A percentile compares a stretch with the other conserved stretches of the same genome.
Conservation (phyloP, 1,140 invertebrate species). For the Saxidomus purpurata region DNA sequence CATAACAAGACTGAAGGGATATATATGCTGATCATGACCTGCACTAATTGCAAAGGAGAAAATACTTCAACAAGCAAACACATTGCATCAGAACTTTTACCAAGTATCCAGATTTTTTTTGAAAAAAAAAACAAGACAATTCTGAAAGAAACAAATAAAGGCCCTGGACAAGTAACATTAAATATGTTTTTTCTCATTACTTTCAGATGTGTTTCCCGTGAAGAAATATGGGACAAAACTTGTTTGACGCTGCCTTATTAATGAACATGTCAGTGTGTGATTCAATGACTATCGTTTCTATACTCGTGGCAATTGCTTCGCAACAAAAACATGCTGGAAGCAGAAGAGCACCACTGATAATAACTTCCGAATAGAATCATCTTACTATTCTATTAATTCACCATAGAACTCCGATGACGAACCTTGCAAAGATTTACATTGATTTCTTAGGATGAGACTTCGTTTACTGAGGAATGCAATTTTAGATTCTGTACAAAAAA, state of each 20-base stretch:
- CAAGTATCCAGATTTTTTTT: too few species aligned
- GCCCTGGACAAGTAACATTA: too few species aligned
- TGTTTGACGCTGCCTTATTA: background rate
- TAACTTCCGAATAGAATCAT: background rate
- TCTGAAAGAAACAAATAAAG: too few species aligned
- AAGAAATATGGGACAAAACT: background rate
- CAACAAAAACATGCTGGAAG: background rate
- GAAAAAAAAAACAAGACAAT: too few species aligned
- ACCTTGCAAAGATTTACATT: background rate
- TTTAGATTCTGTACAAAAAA: background rate
- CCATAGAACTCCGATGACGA: background rate
- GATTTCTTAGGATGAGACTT: background rate
- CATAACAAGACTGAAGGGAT: too few species aligned
- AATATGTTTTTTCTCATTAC: background rate
- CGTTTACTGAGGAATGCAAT: background rate
- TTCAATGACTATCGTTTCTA: background rate
- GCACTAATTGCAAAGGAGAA: too few species aligned
- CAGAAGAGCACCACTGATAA: background rate
- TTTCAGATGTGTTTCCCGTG: background rate
- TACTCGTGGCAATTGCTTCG: background rate
- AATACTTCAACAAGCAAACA: too few species aligned
- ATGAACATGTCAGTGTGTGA: background rate
- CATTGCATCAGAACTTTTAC: too few species aligned
- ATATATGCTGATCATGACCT: too few species aligned
- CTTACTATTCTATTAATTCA: conserved; percentile 16